These are phyloP conservation scores for Notodonta dromedarius DNA, from an alignment of 2,888 invertebrate genomes.

Conservation along the genomic window DNA sequence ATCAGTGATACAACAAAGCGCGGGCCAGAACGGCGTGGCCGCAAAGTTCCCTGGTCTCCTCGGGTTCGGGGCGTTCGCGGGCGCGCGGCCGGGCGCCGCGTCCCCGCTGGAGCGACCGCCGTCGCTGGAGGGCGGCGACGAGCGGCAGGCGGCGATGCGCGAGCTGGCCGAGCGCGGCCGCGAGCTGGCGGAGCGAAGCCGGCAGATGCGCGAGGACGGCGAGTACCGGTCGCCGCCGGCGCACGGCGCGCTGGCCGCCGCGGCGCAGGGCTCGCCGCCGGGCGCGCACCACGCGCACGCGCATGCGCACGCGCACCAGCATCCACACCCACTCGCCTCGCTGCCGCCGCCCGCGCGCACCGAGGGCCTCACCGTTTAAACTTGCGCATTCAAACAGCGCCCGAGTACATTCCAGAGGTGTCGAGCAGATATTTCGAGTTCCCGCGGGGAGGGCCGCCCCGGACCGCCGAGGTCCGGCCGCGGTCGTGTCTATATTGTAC, in stretches of 20 bases:
- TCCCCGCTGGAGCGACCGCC: constrained; percentile 80
- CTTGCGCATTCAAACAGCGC: constrained; percentile 33
- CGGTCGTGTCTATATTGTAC: constrained; percentile 71
- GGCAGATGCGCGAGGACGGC: constrained; percentile 78
- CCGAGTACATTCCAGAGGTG: constrained; percentile 66
- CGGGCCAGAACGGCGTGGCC: constrained; percentile 87
- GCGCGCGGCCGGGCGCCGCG: constrained; percentile 81
- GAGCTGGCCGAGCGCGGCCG: constrained; percentile 83
- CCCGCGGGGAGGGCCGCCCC: constrained; percentile 22
- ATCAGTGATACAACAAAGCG: constrained; percentile 90
- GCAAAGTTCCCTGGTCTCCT: constrained; percentile 90
- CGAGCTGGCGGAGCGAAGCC: constrained; percentile 79
- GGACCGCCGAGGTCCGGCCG: constrained; percentile 33
- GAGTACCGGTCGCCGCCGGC: constrained; percentile 79
- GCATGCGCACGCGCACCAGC: too few species aligned
- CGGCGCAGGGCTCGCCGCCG: constrained; percentile 84
- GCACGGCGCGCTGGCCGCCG: constrained; percentile 62
- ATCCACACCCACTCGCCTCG: constrained; percentile 78
- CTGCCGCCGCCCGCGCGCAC: constrained; percentile 87
- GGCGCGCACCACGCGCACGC: constrained; percentile 66
- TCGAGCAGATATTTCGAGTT: constrained; percentile 31
- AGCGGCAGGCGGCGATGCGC: constrained; percentile 78
- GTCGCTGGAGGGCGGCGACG: constrained; percentile 73
- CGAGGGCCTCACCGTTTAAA: constrained; percentile 89
- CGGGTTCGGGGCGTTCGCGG: constrained; percentile 89